Conservation (phyloP, 2,113 vertebrate species). For the Chamaetylas fuelleborni region DNA sequence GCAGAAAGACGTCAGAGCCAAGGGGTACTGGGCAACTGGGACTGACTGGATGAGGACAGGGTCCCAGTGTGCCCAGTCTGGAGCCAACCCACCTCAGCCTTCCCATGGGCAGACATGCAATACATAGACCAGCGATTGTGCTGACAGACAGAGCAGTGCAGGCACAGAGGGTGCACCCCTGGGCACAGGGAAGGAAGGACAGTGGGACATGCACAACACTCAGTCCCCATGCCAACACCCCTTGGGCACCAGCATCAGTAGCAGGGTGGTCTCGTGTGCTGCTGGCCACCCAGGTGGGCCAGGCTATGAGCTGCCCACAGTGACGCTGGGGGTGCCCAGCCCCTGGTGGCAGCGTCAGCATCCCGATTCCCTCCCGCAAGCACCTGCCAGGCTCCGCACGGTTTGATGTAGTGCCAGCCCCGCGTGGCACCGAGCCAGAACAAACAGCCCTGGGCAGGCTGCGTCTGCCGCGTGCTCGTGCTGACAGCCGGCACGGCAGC, state of each 20-base stretch:
- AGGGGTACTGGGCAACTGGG: not conserved
- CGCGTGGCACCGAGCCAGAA: constrained; percentile 43
- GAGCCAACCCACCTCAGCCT: not conserved
- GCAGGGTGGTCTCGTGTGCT: accelerated
- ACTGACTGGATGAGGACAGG: not conserved
- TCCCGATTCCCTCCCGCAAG: not conserved
- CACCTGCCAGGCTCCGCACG: constrained; percentile 26
- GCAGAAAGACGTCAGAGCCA: accelerated
- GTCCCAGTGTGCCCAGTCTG: not conserved
- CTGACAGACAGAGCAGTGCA: not conserved
- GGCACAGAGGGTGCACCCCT: not conserved
- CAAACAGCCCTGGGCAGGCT: constrained; percentile 66
- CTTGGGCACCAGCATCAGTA: not conserved
- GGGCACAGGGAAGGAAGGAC: not conserved
- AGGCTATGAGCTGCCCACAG: accelerated
- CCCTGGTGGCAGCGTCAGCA: not conserved
- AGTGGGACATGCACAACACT: accelerated
- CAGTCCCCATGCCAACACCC: not conserved
- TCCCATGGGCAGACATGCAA: accelerated
- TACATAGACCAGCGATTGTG: accelerated
- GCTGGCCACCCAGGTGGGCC: not conserved
- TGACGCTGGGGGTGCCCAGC: not conserved
- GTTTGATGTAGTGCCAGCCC: constrained; percentile 61
- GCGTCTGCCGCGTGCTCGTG: constrained; percentile 25
- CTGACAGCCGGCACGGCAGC: constrained; percentile 22